Conservation (phyloP, 1,140 invertebrate genomes). For the Drosophila cardini region DNA sequence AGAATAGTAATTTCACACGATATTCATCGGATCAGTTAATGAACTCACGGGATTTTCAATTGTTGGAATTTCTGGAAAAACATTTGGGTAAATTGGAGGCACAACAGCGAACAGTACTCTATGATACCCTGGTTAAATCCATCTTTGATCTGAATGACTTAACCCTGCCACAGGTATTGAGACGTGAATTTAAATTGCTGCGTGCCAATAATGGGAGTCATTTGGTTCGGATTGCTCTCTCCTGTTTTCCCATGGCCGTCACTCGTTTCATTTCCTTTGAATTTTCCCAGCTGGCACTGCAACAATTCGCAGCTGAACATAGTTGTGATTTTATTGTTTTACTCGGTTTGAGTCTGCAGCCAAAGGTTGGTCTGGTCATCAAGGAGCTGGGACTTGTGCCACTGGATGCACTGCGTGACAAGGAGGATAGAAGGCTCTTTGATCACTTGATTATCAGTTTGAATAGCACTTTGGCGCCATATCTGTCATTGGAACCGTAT, state of each 20-base stretch:
- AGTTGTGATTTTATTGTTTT: slow-evolving; percentile 84
- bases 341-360: slow-evolving; percentile 84
- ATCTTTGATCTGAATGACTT: slow-evolving; percentile 86
- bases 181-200: slow-evolving; percentile 85
- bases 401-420: slow-evolving; percentile 79
- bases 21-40: slow-evolving; percentile 86
- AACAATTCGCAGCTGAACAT: slow-evolving; percentile 84
- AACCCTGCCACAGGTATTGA: slow-evolving; percentile 70
- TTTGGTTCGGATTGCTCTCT: slow-evolving; percentile 85
- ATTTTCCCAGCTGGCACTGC: slow-evolving; percentile 81
- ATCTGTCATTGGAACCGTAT: slow-evolving; percentile 43
- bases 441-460: slow-evolving; percentile 58
- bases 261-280: slow-evolving; percentile 85
- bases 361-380: slow-evolving; percentile 4
- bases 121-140: slow-evolving; percentile 85
- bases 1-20: slow-evolving; percentile 88
- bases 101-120: slow-evolving; percentile 79
- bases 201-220: slow-evolving; percentile 86
- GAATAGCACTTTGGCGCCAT: slow-evolving; percentile 33
- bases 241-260: slow-evolving; percentile 86
- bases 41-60: slow-evolving; percentile 72
- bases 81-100: slow-evolving; percentile 84
- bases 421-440: slow-evolving; percentile 51
- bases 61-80: slow-evolving; percentile 56
- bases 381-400: slow-evolving; percentile 45